Conservation (phyloP, 2,888 invertebrate genomes). For the Andrena chrysosceles region DNA sequence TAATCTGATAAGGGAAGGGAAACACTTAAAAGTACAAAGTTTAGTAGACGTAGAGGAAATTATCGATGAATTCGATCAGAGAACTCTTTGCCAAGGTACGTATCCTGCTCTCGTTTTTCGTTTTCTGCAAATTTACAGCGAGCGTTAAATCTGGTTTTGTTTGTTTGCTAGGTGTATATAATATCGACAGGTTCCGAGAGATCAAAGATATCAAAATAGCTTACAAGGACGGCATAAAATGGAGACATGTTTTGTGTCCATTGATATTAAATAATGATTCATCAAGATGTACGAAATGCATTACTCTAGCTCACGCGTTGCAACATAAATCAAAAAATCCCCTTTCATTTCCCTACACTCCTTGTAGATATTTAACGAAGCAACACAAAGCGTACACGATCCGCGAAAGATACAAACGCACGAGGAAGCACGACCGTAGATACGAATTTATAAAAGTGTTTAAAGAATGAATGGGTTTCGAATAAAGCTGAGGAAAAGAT, state of each 20-base stretch:
- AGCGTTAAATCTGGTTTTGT: slow-evolving; percentile 11
- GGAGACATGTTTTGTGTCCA: slow-evolving; percentile 79
- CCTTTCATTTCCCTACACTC: slow-evolving; percentile 14
- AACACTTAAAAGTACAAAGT: slow-evolving; percentile 71
- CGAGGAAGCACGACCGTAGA: slow-evolving; percentile 27
- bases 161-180: slow-evolving; percentile 48
- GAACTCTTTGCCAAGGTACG: slow-evolving; percentile 75
- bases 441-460: slow-evolving; percentile 51
- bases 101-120: no score
- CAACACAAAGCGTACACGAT: slow-evolving; percentile 41
- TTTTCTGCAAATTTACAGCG: background rate
- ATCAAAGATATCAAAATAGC: slow-evolving; percentile 64
- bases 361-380: slow-evolving; percentile 30
- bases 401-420: slow-evolving; percentile 61
- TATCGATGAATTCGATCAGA: slow-evolving; percentile 80
- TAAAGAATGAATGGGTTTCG: slow-evolving; percentile 36
- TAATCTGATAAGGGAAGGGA: slow-evolving; percentile 76
- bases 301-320: slow-evolving; percentile 60
- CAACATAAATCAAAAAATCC: slow-evolving; percentile 36
- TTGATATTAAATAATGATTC: slow-evolving; percentile 77
- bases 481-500: slow-evolving; percentile 35
- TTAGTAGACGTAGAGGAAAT: slow-evolving; percentile 80
- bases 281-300: slow-evolving; percentile 77
- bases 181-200: slow-evolving; percentile 30
- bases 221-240: slow-evolving; percentile 77